Evolutionary conservation across 2,888 invertebrate genomes (phyloP).

Genomic region (Dicroscelio sp.): DNA sequence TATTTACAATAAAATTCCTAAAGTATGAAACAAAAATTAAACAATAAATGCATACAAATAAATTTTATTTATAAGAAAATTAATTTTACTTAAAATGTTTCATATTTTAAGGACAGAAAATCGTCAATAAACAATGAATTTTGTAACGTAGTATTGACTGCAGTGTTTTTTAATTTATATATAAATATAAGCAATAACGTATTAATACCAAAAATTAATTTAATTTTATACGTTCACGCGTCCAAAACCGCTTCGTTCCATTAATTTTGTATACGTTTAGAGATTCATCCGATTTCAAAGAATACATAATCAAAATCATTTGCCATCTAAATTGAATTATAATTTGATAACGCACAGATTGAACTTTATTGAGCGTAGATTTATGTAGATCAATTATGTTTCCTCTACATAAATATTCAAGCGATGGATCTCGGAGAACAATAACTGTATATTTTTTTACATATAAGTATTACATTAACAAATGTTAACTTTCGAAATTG

Average conservation of each 20-base stretch:
- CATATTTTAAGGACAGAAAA: neutral
- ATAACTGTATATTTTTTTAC: constrained; percentile 15
- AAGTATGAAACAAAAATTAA: too few relatives aligned
- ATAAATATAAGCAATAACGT: constrained; percentile 7
- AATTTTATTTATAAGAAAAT: too few relatives aligned
- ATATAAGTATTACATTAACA: constrained; percentile 15
- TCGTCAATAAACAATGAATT: constrained; percentile 38
- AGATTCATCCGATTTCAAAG: constrained; percentile 1
- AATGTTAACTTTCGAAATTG: constrained; percentile 31
- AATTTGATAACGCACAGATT: neutral
- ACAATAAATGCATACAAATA: too few relatives aligned
- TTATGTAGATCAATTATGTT: too few relatives aligned
- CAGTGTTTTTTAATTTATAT: neutral
- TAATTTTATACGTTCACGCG: constrained; percentile 4
- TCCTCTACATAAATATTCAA: too few relatives aligned
- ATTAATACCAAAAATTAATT: constrained; percentile 4
- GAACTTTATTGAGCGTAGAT: too few relatives aligned
- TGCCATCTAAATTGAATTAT: neutral
- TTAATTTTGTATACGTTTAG: neutral
- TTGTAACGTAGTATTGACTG: constrained; percentile 28
- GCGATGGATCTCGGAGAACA: constrained; percentile 25
- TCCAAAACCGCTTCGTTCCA: neutral
- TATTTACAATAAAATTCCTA: too few relatives aligned
- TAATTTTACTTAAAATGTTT: neutral
- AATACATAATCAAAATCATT: neutral